Percentiles rank a stretch among this genome's conserved stretches.
Evolutionary conservation across 2,797 vertebrate genomes (phyloP).

Genomic region (Alcedo atthis): DNA sequence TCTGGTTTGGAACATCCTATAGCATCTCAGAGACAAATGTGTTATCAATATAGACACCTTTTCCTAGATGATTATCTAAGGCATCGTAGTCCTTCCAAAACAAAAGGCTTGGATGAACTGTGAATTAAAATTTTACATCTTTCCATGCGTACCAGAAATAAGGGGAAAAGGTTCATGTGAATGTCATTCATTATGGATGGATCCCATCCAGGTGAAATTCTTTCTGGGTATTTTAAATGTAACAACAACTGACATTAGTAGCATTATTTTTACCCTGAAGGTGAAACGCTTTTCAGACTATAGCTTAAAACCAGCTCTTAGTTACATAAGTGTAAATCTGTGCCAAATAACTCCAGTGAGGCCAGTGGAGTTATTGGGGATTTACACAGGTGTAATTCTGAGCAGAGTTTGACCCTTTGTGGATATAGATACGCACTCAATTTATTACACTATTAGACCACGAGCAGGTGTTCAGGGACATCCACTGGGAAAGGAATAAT

Average conservation of each 20-base stretch:
- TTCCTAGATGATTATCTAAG: slow-evolving; percentile 4
- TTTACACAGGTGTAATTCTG: slow-evolving; percentile 66
- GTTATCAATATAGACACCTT: slow-evolving; percentile 10
- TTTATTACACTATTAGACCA: slow-evolving; percentile 55
- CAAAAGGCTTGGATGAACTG: background rate
- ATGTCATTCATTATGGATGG: slow-evolving; percentile 25
- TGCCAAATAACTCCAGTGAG: slow-evolving; percentile 46
- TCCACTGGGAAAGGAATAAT: slow-evolving; percentile 33
- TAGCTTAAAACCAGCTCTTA: slow-evolving; percentile 35
- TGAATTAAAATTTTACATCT: slow-evolving; percentile 33
- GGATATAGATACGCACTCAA: slow-evolving; percentile 50
- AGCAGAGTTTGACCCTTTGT: slow-evolving; percentile 47
- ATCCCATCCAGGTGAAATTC: slow-evolving; percentile 60
- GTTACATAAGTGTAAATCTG: slow-evolving; percentile 64
- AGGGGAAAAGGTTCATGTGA: slow-evolving; percentile 6
- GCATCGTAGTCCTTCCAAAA: background rate
- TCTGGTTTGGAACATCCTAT: background rate
- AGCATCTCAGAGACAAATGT: slow-evolving; percentile 47
- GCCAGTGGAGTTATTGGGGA: slow-evolving; percentile 46
- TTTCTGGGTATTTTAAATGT: slow-evolving; percentile 63
- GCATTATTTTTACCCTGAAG: slow-evolving; percentile 43
- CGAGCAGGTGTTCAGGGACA: slow-evolving; percentile 48
- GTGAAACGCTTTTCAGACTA: slow-evolving; percentile 44
- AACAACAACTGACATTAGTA: slow-evolving; percentile 62
- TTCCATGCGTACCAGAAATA: background rate